Evolutionary conservation across 64 coral and sea anemone species (phyloP), one percentile per base, ranked within the genome.

Genomic region (Montipora efflorescens): DNA sequence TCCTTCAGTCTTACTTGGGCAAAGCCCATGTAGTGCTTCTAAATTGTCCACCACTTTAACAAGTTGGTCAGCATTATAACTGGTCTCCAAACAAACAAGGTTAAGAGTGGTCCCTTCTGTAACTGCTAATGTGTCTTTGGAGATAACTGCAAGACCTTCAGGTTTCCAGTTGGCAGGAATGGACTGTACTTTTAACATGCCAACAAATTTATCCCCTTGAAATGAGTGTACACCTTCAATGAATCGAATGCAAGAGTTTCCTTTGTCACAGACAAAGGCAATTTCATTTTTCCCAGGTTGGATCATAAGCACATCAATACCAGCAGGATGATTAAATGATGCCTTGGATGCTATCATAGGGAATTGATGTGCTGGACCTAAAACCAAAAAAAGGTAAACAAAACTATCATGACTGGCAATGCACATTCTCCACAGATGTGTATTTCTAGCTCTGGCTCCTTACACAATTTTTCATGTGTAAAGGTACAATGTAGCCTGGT

Each of bases 251-350:
- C 77, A 82, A 1, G 88, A 95, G 43, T 95, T 95, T 78, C 93
- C 90, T 85, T 95, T 95, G 59, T 95, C 93, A 79, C 88, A 90
- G 3, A 95, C 73, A 95, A 95, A 95, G 7, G 88, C 88, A 83
- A 95, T 87, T 70, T 95, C 93, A 84, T 79, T 76, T 81, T 95
- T 95, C 3, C 80, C 93, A 47, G 79, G 79, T 77, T 67, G 47
- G 48, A 95, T 90, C 48, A 57, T 79, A 47, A 81, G 76, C 36
- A 90, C 88, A 82, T 90, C 87, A 90, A 90, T 94, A 2, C 79
- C 79, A 66, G 93, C 78, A 48, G 93, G 93, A 70, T 90, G 88
- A 7, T 69, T 82, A 50, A 94, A 94, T 79, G 78, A 49, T 44
- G 87, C 79, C 20, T 94, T 94, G 19, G 93, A 90, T 83, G 93